Evolutionary conservation across 2,888 invertebrate genomes (phyloP), one percentile per base, ranked within the genome.

Genomic region (Rhingia rostrata): DNA sequence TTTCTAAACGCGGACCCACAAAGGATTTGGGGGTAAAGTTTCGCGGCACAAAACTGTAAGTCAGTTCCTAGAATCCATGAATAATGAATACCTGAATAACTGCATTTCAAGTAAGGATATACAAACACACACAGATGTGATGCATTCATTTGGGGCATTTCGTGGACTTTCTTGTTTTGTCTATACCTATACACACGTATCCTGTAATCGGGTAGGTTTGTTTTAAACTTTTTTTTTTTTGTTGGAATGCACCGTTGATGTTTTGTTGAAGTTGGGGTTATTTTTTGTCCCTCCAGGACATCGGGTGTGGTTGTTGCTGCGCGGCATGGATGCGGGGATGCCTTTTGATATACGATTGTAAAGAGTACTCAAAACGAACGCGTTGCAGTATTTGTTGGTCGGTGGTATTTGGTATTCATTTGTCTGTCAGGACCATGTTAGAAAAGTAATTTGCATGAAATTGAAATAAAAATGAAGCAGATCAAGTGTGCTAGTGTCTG

Each of bases 371-470:
- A 41, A 66, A 22, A 22, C 53, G 64, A 60, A 22, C 22, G 45
- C 69, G 53, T 61, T 69, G 63, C 79, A 49, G 64, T 64, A 58
- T 74, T 80, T 78, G 61, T 39, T 63, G 53, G 54, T 58, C 63
- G 69, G 51, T 53, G 54, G 54, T 53, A 45, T 22, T 37, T 49
- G 53, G 72, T 82, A 69, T 84, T 74, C 80, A 74, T 80, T 74
- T 80, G 83, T 80, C 84, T 74, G 80, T 70, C 74, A 66, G 80
- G 14, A 35, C 43, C 53, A 61, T 80, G 84, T 70, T 80, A 61
- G 74, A 60, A 43, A 75, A 80, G 74, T 84, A 80, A 84, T 84
- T 84, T 84, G 80, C 84, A 84, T 84, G 80, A 74, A 84, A 84
- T 75, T 70, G 74, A 84, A 84, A 80, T 80, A 66, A 78, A 83